Conservation (phyloP, 1,140 invertebrate genomes). For the Drosophila lacteicornis region DNA sequence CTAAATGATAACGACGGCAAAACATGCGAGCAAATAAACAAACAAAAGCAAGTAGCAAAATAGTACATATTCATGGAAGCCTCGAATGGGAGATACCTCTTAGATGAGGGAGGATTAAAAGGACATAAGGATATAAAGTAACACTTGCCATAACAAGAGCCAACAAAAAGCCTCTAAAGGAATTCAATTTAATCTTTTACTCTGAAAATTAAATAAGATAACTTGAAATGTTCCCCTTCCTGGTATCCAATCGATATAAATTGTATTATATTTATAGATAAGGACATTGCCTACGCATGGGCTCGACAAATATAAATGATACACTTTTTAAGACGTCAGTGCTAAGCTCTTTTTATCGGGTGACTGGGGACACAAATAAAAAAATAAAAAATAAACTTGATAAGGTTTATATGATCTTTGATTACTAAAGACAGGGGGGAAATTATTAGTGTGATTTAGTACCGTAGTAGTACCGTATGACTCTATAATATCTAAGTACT, state of each 20-base stretch:
- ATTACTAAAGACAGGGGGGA: background rate
- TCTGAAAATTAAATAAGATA: too few species aligned
- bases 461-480: background rate
- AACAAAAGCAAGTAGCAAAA: conserved; percentile 42
- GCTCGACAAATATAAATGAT: conserved; percentile 3
- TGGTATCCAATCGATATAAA: background rate
- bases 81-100: conserved; percentile 24
- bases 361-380: background rate
- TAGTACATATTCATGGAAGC: background rate
- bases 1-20: conserved; percentile 69
- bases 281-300: background rate
- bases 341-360: conserved; percentile 17
- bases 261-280: conserved; percentile 5
- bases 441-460: background rate
- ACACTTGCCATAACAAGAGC: too few species aligned
- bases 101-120: too few species aligned
- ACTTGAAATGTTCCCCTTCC: background rate
- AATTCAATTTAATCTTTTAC: background rate
- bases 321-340: conserved; percentile 5
- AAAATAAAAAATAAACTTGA: conserved; percentile 2
- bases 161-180: too few species aligned
- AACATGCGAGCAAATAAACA: conserved; percentile 70
- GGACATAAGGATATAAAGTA: too few species aligned
- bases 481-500: background rate
- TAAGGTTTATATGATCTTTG: background rate